phyloP scores from a whole-genome alignment of 1,140 invertebrate genomes.

The Galleria mellonella region DNA sequence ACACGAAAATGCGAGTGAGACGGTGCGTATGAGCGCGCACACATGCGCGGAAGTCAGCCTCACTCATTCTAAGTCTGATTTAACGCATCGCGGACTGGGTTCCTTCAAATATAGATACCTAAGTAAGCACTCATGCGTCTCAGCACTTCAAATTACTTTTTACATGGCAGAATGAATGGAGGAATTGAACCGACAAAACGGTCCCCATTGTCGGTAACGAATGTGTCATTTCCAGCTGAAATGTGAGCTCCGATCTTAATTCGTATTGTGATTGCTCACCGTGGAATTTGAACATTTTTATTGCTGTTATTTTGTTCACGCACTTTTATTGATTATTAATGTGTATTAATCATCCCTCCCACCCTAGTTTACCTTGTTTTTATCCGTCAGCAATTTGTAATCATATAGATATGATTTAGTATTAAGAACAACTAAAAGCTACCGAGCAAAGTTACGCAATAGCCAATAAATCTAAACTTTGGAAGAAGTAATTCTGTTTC shows the following conservation, averaged over 20 bases:
- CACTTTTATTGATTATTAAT: conserved; percentile 5
- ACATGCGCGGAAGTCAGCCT: conserved; percentile 58
- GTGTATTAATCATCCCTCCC: conserved; percentile 6
- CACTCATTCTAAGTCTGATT: conserved; percentile 57
- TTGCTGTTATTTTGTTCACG: conserved; percentile 1
- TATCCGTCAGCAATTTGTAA: conserved; percentile 43
- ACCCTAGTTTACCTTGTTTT: conserved; percentile 27
- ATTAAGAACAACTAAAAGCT: conserved; percentile 58
- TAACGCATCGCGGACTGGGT: conserved; percentile 59
- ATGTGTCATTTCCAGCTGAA: conserved; percentile 50
- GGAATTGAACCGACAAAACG: conserved; percentile 54
- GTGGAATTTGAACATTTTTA: conserved; percentile 4
- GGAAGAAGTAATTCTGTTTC: conserved; percentile 59
- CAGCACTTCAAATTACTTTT: conserved; percentile 57
- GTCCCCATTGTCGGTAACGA: conserved; percentile 44
- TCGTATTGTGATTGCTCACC: conserved; percentile 9
- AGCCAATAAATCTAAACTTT: conserved; percentile 68
- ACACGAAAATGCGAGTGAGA: conserved; percentile 25
- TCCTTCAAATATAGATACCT: conserved; percentile 52
- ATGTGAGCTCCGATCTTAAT: conserved; percentile 38
- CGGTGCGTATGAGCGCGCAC: conserved; percentile 42
- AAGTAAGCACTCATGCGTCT: conserved; percentile 40
- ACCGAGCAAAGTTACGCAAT: conserved; percentile 47
- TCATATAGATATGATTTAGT: conserved; percentile 60
- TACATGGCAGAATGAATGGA: conserved; percentile 53